Base-by-base conservation (phyloP, 2,888 invertebrate genomes). In the Pheosia tremula region DNA sequence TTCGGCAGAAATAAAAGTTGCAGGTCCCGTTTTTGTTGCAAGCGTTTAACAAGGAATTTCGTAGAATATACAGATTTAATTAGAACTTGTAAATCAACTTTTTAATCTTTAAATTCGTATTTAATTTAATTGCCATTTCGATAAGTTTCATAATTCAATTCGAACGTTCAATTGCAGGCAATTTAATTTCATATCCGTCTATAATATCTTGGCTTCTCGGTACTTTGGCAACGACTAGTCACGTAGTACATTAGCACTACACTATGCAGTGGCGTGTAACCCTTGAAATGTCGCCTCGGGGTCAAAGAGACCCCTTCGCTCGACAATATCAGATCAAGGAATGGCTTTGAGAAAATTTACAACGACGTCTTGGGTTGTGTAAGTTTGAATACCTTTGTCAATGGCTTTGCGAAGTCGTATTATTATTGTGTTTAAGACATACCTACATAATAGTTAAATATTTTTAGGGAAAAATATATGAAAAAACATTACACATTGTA, bases 241-340 rank as follows among this genome's bases (percentile, higher is more conserved):
- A 84, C 84, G 85, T 85, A 85, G 68, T 72, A 81, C 87, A 86
- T 89, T 88, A 86, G 83, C 88, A 87, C 86, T 80, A 84, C 81
- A 87, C 84, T 83, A 77, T 68, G 78, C 68, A 69, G 69, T 69
- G 72, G 63, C 65, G 71, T 64, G 75, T 73, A 81, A 77, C 80
- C 84, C 83, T 80, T 73, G 77, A 72, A 77, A 75, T 65, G 74
- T 63, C 68, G 80, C 79, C 76, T 67, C 76, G 82, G 86, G 53
- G 84, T 83, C 84, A 79, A 66, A 73, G 66, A 73, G 80, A 82
- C 84, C 86, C 82, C 82, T 82, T 69, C 72, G 63, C 72, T 76
- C 60, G 68, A 74, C 75, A 75, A 73, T 78, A 86, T 87, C 86
- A 77, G 85, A 86, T 87, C 81, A 75, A 75, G 75, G 75, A 81